Base-by-base conservation (phyloP, 2,888 invertebrate genomes). In the Phasia obesa region DNA sequence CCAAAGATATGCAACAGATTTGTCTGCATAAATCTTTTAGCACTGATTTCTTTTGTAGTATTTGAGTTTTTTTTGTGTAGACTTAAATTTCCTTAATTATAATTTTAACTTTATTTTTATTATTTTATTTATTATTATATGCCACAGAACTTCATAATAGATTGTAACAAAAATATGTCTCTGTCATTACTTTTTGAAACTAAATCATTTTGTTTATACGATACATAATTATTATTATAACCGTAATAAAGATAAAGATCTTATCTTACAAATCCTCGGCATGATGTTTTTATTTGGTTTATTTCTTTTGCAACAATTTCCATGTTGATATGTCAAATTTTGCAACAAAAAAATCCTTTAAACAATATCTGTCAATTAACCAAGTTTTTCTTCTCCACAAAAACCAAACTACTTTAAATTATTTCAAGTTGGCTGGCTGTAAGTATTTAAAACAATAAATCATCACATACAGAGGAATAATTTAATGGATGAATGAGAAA, bases 391-490 rank as follows among this genome's bases (percentile, higher is more conserved):
- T 38, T 21, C 31, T 49, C 15, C 15, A 19, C 4, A 38, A 62
- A 60, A 51, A 70, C 25, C 23, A 60, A 60, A 42, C 0, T 51
- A 23, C 1, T 38, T 59, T 11, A 31, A 23, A 42, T 59, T 35
- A 15, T 49, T 7, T 19, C 19, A 25, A 13, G 13, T 17, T 51
- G 35, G 13, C 47, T 44, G 59, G 17, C 4, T 51, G 17, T 13
- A n/a, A 59, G 60, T 19, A 13, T 67, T 77, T 67, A 7, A 35
- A 69, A 77, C 35, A 73, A 79, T 83, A 79, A 83, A 83, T 83
- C 83, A 83, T 79, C 71, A 70, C 75, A 70, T 57, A 31, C 1
- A 11, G 65, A 19, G 13, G 0, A n/a, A 13, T n/a, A 38, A 49
- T 67, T 75, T 38, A 31, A 51, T 76, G 69, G 64, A 19, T 78